Conservation (phyloP, 37 sponge, comb jelly and placozoan genomes). For the Petrosia ficiformis region DNA sequence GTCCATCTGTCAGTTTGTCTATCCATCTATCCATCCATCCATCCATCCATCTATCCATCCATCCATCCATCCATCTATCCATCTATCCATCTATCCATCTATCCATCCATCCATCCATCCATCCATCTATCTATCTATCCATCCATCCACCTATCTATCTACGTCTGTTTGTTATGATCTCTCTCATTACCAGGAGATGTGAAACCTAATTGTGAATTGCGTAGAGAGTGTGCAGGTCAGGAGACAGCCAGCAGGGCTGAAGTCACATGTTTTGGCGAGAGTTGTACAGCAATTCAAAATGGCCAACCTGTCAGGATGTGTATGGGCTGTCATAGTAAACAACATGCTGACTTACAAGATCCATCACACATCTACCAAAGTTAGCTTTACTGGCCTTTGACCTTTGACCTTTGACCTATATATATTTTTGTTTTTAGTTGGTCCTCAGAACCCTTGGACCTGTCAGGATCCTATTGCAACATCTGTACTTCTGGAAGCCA, state of each 20-base stretch:
- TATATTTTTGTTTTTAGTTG: constrained; percentile 23
- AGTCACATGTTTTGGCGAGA: constrained; percentile 56
- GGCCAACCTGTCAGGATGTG: constrained; percentile 64
- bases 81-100: no score
- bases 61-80: no score
- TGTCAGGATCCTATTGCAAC: constrained; percentile 2
- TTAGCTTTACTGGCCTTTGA: no score
- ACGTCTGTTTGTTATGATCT: no score
- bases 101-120: no score
- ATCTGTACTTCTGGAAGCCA: constrained; percentile 40
- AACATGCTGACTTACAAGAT: constrained; percentile 50
- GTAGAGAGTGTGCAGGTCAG: constrained; percentile 7
- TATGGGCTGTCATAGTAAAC: constrained; percentile 37
- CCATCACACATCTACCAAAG: no score
- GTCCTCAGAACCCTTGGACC: constrained; percentile 44
- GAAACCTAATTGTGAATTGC: constrained; percentile 65
- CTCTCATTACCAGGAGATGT: constrained; percentile 41
- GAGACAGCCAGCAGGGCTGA: constrained; percentile 32
- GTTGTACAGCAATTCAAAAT: constrained; percentile 56
- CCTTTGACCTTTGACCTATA: no score
- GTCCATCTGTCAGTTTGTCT: no score
- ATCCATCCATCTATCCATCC: no score
- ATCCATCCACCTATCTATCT: no score
- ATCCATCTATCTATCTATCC: no score
- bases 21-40: no score